A percentile compares a stretch with the other conserved stretches of the same genome.
phyloP scores from a whole-genome alignment of 2,113 vertebrate species.

The Neofelis nebulosa region DNA sequence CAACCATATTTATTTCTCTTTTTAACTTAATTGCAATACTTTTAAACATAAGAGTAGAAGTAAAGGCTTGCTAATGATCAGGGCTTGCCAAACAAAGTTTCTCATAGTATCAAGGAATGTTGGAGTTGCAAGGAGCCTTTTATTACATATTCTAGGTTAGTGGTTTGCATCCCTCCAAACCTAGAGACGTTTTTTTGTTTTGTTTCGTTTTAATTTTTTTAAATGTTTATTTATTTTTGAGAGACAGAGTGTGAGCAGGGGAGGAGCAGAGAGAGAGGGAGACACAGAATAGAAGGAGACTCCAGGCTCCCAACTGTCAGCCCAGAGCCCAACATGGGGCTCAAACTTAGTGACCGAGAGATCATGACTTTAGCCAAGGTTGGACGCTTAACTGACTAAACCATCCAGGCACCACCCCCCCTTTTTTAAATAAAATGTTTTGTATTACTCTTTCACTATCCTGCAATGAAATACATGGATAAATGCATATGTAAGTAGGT shows the following conservation, averaged over 20 bases:
- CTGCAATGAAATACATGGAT: background rate
- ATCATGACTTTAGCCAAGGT: too few relatives aligned
- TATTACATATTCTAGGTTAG: background rate
- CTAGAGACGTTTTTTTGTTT: background rate
- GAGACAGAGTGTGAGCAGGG: too few relatives aligned
- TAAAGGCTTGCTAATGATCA: background rate
- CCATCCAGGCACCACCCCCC: too few relatives aligned
- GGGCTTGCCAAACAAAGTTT: background rate
- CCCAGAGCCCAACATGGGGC: accelerated
- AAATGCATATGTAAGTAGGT: background rate
- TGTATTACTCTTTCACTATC: background rate
- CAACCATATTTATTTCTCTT: background rate
- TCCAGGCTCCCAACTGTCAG: background rate
- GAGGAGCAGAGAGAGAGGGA: too few relatives aligned
- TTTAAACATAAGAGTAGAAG: background rate
- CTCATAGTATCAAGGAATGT: background rate
- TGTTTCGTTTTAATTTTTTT: background rate
- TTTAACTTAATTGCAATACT: background rate
- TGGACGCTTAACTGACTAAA: too few relatives aligned
- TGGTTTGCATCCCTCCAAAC: background rate
- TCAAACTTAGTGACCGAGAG: too few relatives aligned
- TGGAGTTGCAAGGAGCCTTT: background rate
- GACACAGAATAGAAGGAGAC: too few relatives aligned
- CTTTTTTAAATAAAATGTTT: slow-evolving; percentile 11
- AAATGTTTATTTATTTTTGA: too few relatives aligned